Evolutionary conservation across 2,113 vertebrate genomes (phyloP).

Genomic region (Leucosticte australis): DNA sequence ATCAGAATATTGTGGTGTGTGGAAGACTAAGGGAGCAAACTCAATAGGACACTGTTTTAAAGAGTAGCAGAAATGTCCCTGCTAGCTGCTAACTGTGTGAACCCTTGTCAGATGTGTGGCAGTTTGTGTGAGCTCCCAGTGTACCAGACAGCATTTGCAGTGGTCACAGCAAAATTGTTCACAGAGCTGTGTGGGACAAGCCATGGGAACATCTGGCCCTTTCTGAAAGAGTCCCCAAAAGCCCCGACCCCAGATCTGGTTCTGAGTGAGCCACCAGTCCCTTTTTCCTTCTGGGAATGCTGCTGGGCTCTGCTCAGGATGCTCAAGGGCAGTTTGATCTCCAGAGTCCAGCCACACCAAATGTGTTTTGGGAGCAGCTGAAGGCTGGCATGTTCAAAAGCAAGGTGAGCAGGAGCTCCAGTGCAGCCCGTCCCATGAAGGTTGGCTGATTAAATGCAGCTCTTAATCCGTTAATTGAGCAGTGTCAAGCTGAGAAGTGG

Average conservation of each 20-base stretch:
- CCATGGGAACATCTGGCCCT: not conserved
- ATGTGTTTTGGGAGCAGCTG: not conserved
- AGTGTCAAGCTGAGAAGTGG: not conserved
- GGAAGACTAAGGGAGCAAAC: not conserved
- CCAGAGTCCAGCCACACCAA: not conserved
- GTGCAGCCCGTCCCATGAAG: not conserved
- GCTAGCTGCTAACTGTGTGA: not conserved
- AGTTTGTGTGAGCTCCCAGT: not conserved
- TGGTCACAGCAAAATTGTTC: not conserved
- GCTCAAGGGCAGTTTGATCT: not conserved
- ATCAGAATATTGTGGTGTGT: not conserved
- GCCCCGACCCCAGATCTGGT: not conserved
- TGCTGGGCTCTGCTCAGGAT: not conserved
- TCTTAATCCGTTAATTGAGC: not conserved
- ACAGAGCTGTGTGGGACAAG: not conserved
- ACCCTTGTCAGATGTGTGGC: not conserved
- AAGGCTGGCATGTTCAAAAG: not conserved
- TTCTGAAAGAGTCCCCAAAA: not conserved
- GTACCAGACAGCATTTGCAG: not conserved
- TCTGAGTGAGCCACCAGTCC: not conserved
- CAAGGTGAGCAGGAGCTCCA: not conserved
- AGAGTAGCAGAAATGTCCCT: not conserved
- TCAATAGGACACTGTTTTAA: not conserved
- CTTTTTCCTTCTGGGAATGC: not conserved
- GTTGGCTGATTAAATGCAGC: not conserved